Evolutionary conservation across 2,888 invertebrate species (phyloP).

Genomic region (Latrodectus elegans): DNA sequence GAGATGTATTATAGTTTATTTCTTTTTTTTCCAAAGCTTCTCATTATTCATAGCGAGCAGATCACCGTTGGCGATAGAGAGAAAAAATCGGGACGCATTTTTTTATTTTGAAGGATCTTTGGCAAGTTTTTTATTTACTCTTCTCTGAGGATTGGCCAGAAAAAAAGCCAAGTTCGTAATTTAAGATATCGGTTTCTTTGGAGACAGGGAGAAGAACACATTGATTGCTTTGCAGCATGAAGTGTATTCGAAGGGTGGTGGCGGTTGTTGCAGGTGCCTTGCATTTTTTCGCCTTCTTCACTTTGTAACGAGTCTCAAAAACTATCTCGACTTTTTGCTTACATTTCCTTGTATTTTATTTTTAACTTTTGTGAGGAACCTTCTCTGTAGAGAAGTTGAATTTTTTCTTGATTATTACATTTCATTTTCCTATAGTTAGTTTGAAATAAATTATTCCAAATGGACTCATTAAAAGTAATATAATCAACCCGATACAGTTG

Average conservation of each 20-base stretch:
- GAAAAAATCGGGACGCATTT: background rate
- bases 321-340: slow-evolving; percentile 23
- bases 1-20: slow-evolving; percentile 24
- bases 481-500: too few relatives aligned
- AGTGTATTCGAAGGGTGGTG: background rate
- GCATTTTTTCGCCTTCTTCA: slow-evolving; percentile 48
- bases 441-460: too few relatives aligned
- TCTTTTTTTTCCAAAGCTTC: slow-evolving; percentile 29
- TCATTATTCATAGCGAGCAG: slow-evolving; percentile 63
- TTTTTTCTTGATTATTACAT: too few relatives aligned
- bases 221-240: slow-evolving; percentile 54
- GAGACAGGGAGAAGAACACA: slow-evolving; percentile 44
- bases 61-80: slow-evolving; percentile 37
- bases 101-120: slow-evolving; percentile 10
- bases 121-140: slow-evolving; percentile 35
- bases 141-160: slow-evolving; percentile 5
- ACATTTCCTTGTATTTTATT: too few relatives aligned
- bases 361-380: too few relatives aligned
- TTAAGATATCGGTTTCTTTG: slow-evolving; percentile 68
- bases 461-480: too few relatives aligned
- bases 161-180: slow-evolving; percentile 60
- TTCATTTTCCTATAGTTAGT: too few relatives aligned
- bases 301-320: slow-evolving; percentile 63
- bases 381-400: too few relatives aligned
- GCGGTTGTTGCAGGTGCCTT: slow-evolving; percentile 33